Conservation (phyloP, 2,797 vertebrate genomes). For the Phalloptychus januarius region DNA sequence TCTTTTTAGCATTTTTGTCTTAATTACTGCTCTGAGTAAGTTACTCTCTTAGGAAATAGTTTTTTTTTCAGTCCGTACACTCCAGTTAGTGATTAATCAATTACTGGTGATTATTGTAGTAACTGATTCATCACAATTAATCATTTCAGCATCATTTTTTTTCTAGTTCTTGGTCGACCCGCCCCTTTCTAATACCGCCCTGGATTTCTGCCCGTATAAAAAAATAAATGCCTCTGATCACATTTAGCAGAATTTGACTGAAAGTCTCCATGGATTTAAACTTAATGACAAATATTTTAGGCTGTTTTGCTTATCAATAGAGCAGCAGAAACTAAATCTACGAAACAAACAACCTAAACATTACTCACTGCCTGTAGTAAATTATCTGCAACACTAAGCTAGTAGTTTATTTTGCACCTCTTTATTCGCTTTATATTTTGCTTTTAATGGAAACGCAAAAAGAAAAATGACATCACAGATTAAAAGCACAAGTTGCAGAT, state of each 20-base stretch:
- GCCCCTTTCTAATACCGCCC: too few relatives aligned
- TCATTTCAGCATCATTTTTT: too few relatives aligned
- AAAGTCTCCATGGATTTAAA: neutral
- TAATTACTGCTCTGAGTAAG: too few relatives aligned
- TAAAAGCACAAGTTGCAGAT: neutral
- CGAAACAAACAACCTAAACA: neutral
- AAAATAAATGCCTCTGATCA: neutral
- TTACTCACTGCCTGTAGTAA: too few relatives aligned
- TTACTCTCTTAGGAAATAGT: too few relatives aligned
- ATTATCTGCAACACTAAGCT: neutral
- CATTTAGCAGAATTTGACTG: neutral
- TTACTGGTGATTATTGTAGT: too few relatives aligned
- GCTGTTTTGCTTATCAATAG: neutral
- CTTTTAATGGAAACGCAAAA: neutral
- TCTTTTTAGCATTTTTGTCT: too few relatives aligned
- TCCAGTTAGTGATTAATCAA: too few relatives aligned
- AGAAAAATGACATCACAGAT: neutral
- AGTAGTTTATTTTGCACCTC: neutral
- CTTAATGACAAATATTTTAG: neutral
- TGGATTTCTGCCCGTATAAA: too few relatives aligned
- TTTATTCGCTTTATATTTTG: neutral
- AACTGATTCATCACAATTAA: too few relatives aligned
- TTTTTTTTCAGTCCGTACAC: too few relatives aligned
- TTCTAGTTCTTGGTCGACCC: too few relatives aligned
- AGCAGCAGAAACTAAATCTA: neutral